Evolutionary conservation across 2,113 vertebrate genomes (phyloP).

Genomic region (Oriolus oriolus): DNA sequence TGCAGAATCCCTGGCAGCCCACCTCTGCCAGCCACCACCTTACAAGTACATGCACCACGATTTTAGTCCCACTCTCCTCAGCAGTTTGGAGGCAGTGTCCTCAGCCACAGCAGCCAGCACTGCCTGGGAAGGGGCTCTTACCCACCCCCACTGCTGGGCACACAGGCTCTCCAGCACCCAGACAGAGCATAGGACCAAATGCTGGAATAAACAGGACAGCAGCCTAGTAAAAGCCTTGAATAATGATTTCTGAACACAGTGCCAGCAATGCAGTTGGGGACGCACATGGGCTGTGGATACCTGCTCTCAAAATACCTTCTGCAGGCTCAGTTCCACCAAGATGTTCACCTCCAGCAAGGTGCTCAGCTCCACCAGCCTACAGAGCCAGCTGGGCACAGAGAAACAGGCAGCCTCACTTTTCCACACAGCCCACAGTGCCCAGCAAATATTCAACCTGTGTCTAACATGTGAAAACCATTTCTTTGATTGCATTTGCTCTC

Average conservation of each 20-base stretch:
- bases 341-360: neutral
- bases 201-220: neutral
- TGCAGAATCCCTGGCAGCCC: neutral
- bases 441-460: neutral
- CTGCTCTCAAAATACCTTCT: neutral
- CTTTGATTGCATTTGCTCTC: neutral
- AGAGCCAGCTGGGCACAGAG: neutral
- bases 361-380: neutral
- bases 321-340: neutral
- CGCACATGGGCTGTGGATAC: neutral
- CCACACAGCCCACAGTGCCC: fast-evolving
- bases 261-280: fast-evolving
- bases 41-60: neutral
- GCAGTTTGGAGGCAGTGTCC: neutral
- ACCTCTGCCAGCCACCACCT: neutral
- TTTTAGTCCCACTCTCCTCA: neutral
- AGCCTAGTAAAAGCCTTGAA: neutral
- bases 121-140: neutral
- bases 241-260: neutral
- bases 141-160: neutral
- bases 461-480: neutral
- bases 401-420: neutral
- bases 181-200: fast-evolving
- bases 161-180: fast-evolving
- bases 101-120: neutral